Conservation (phyloP, 1,140 invertebrate genomes). For the Pentalonia nigronervosa region DNA sequence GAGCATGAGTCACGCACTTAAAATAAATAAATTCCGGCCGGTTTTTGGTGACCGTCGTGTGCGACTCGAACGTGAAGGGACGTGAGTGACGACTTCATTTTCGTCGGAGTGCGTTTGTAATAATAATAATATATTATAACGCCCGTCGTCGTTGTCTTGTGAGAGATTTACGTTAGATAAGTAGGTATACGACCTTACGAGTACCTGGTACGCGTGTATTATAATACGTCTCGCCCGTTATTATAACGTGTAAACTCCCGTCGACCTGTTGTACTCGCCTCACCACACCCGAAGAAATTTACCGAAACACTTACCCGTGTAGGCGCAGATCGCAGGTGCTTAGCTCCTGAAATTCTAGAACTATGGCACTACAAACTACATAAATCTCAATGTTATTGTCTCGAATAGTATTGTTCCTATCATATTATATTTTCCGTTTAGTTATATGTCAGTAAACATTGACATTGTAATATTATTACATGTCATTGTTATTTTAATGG, state of each 20-base stretch:
- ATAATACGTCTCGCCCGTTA: neutral
- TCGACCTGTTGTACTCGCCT: neutral
- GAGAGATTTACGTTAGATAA: neutral
- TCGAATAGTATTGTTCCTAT: neutral
- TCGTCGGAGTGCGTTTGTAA: neutral
- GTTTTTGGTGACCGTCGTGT: conserved; percentile 4
- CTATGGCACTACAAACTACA: neutral
- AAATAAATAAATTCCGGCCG: conserved; percentile 9
- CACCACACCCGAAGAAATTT: neutral
- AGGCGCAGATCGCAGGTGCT: neutral
- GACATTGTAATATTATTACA: neutral
- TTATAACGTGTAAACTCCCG: neutral
- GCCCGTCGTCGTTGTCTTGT: neutral
- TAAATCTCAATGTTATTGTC: neutral
- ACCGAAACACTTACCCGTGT: neutral
- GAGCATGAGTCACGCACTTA: neutral
- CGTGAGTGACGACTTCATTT: conserved; percentile 7
- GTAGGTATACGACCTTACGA: neutral
- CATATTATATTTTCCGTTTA: neutral
- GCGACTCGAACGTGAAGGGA: neutral
- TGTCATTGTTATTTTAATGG: neutral
- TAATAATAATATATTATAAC: neutral
- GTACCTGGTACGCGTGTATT: neutral
- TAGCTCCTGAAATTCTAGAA: neutral
- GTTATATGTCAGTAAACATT: neutral